A percentile compares a stretch with the other conserved stretches of the same genome.
phyloP scores from a whole-genome alignment of 2,797 vertebrate species.

The Rhyacichthys aspro region DNA sequence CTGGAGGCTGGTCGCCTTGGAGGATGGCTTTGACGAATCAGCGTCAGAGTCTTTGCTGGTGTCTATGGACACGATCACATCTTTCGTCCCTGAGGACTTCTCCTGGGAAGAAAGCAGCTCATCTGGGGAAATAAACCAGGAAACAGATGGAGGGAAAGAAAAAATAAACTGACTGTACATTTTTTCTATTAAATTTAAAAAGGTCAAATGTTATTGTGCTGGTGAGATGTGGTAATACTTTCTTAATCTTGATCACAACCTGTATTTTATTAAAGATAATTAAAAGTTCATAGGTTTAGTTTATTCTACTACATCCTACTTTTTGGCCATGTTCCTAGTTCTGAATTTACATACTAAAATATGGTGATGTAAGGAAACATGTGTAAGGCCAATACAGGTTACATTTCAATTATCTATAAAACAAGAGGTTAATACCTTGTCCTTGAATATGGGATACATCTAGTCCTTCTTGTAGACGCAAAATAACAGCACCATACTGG shows the following conservation, averaged over 20 bases:
- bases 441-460: conserved; percentile 97
- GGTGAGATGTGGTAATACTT: background rate
- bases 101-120: conserved; percentile 92
- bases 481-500: conserved; percentile 93
- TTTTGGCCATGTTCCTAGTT: too few relatives aligned
- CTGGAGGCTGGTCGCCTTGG: conserved; percentile 86
- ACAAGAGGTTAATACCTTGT: too few relatives aligned
- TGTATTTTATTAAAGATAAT: too few relatives aligned
- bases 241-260: too few relatives aligned
- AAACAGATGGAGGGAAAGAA: background rate
- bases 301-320: too few relatives aligned
- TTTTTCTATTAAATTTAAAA: background rate
- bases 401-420: too few relatives aligned
- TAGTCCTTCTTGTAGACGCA: conserved; percentile 92
- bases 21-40: conserved; percentile 87
- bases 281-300: too few relatives aligned
- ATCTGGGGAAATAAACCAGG: conserved; percentile 73
- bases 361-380: too few relatives aligned
- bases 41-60: conserved; percentile 91
- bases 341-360: too few relatives aligned
- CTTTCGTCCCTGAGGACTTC: conserved; percentile 90
- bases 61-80: conserved; percentile 95
- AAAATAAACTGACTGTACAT: background rate
- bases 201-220: background rate
- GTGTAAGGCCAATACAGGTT: too few relatives aligned